phyloP scores from a whole-genome alignment of 2,888 invertebrate species.

The Nomada fucata region DNA sequence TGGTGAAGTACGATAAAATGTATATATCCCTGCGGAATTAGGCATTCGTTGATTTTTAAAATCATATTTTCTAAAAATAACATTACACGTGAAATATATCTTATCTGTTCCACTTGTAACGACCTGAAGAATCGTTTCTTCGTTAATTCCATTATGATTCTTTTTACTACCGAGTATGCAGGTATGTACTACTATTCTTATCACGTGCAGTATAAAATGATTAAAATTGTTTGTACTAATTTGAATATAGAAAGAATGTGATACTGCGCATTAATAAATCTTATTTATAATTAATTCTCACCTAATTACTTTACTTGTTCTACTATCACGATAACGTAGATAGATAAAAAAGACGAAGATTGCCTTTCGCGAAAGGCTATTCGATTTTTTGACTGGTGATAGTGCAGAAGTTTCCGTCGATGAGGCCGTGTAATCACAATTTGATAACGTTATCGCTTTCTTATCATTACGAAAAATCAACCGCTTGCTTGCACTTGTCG shows the following conservation, averaged over 20 bases:
- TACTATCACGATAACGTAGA: not conserved
- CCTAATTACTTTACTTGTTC: too few species aligned
- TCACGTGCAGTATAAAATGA: not conserved
- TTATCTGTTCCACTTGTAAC: not conserved
- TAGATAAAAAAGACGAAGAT: too few species aligned
- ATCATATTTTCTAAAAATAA: not conserved
- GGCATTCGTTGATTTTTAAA: not conserved
- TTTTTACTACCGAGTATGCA: too few species aligned
- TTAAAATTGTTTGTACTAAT: not conserved
- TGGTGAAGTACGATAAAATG: too few species aligned
- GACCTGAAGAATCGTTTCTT: not conserved
- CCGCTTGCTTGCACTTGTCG: not conserved
- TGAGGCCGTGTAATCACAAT: slow-evolving; percentile 2
- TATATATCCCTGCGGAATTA: too few species aligned
- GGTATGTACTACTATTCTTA: too few species aligned
- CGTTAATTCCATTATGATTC: too few species aligned
- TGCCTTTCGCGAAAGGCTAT: not conserved
- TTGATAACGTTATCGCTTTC: slow-evolving; percentile 39
- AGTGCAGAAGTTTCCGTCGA: not conserved
- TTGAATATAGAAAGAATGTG: not conserved
- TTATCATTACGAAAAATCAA: slow-evolving; percentile 30
- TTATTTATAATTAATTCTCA: not conserved
- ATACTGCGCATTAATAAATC: not conserved
- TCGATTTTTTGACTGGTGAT: not conserved
- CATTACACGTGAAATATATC: not conserved